Base-by-base conservation (phyloP, 2,113 vertebrate genomes). In the Rhinogobius similis region DNA sequence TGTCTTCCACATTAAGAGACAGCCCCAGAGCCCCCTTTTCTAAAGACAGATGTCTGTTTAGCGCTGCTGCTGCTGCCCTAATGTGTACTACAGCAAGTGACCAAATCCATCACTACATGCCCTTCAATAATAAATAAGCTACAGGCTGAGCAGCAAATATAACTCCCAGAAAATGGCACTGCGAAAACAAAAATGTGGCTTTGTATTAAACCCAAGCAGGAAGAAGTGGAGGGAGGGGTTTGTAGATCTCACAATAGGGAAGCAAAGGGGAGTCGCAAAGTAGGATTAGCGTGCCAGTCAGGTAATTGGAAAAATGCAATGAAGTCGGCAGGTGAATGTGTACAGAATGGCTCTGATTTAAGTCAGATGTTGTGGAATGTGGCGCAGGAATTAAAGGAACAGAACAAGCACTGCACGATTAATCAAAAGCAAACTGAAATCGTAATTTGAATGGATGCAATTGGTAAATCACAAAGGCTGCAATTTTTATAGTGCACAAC, bases 121-220 rank as follows among this genome's bases (percentile, higher is more conserved):
- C 74, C 66, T 82, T 89, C 70, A 84, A 81, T 87, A 79, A 84
- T 86, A 71, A 87, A 86, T 79, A 75, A 82, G 56, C n/a, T 55
- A 44, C 41, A 59, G 67, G 68, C 65, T 43, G 56, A 70, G 81
- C 61, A 20, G 68, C 67, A 79, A 87, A 86, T 84, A 84, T 84
- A 84, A 81, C 52, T 74, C 56, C 67, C 53, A 76, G 73, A 76
- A 76, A 81, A 58, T 53, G 64, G 71, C 56, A 39, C 36, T 68
- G 65, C 56, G 21, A 70, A 58, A 75, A 82, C 77, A 53, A 73
- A 79, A 53, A 38, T 48, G 75, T 24, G 1, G 68, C 72, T 67
- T 59, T 73, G 78, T 76, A 77, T 81, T 70, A 77, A 81, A 82
- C 46, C 41, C 56, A 52, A 39, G 70, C 2, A 18, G 69, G 56